A percentile compares a stretch with the other conserved stretches of the same genome.
Evolutionary conservation across 2,888 invertebrate genomes (phyloP).

Genomic region (Villa cingulata): DNA sequence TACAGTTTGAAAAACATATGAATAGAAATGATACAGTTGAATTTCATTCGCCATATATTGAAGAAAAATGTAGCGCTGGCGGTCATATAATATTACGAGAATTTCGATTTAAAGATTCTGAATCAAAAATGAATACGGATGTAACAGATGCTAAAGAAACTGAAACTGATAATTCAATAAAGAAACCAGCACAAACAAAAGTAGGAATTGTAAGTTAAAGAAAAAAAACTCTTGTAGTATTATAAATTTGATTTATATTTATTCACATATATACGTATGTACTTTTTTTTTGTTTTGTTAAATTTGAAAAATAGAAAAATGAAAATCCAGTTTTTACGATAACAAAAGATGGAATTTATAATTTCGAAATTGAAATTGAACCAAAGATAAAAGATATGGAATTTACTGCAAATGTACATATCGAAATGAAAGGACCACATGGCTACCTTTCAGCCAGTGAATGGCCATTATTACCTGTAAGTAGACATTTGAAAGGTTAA

Average conservation of each 20-base stretch:
- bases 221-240: background rate
- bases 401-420: slow-evolving; percentile 46
- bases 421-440: slow-evolving; percentile 61
- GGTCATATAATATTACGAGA: slow-evolving; percentile 17
- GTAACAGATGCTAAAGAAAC: background rate
- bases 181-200: slow-evolving; percentile 5
- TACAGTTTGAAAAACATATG: slow-evolving; percentile 3
- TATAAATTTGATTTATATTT: background rate
- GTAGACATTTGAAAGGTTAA: background rate
- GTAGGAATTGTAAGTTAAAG: background rate
- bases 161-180: background rate
- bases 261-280: background rate
- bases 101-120: slow-evolving; percentile 10
- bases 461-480: slow-evolving; percentile 73
- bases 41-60: slow-evolving; percentile 11
- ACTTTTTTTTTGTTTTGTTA: too few relatives aligned
- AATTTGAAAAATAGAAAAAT: slow-evolving; percentile 18
- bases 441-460: slow-evolving; percentile 82
- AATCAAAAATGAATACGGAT: background rate
- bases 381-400: slow-evolving; percentile 29
- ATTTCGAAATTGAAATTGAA: slow-evolving; percentile 42
- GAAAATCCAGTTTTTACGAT: slow-evolving; percentile 43
- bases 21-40: slow-evolving; percentile 15
- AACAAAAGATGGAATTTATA: slow-evolving; percentile 58
- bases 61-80: slow-evolving; percentile 12